Conservation (phyloP, 2,888 invertebrate species). For the Fabriciana adippe region DNA sequence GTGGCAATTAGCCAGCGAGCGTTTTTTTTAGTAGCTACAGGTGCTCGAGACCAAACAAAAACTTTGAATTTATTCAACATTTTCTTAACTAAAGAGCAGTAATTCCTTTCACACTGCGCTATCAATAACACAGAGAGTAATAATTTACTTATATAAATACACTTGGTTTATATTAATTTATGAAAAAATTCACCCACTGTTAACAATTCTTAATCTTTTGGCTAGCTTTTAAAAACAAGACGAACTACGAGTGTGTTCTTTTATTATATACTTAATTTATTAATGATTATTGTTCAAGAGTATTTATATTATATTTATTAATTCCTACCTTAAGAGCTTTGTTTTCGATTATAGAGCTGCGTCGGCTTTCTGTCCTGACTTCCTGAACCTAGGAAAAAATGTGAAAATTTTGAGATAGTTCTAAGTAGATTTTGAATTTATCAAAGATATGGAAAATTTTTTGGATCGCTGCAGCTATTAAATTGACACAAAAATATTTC, state of each 20-base stretch:
- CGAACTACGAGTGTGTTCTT: neutral
- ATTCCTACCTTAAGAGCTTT: conserved; percentile 66
- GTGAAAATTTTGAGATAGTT: neutral
- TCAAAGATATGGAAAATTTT: neutral
- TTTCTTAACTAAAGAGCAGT: conserved; percentile 11
- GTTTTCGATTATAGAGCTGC: conserved; percentile 70
- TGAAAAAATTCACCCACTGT: neutral
- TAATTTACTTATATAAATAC: conserved; percentile 11
- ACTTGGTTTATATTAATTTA: neutral
- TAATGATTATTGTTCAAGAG: neutral
- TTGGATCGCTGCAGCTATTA: neutral
- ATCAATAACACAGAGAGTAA: neutral
- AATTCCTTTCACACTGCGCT: neutral
- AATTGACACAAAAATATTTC: too few species aligned
- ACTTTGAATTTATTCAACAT: conserved; percentile 12
- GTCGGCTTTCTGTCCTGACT: conserved; percentile 65
- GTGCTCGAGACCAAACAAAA: conserved; percentile 22
- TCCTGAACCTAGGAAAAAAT: conserved; percentile 57
- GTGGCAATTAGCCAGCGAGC: conserved; percentile 25
- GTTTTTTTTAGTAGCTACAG: conserved; percentile 30
- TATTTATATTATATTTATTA: neutral
- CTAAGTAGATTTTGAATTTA: neutral
- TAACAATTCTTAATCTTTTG: neutral
- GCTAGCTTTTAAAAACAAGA: too few species aligned
- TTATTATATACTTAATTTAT: neutral